phyloP scores from a whole-genome alignment of 2,797 vertebrate genomes.

The Nannoperca obscura region DNA sequence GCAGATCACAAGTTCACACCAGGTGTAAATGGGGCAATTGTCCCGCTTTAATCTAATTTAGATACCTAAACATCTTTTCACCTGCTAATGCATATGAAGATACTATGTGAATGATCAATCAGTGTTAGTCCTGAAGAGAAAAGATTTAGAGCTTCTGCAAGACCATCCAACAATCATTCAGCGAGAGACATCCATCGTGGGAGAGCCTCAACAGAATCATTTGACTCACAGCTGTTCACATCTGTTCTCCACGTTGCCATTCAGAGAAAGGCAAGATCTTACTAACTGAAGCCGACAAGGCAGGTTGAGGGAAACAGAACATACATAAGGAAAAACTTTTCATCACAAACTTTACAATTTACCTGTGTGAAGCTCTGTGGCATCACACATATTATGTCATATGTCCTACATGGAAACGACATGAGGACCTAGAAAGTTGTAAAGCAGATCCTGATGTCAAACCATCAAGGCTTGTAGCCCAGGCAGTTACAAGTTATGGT shows the following conservation, averaged over 20 bases:
- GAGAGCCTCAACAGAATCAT: constrained; percentile 2
- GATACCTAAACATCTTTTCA: not conserved
- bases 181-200: constrained; percentile 12
- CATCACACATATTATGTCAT: not conserved
- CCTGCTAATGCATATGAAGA: not conserved
- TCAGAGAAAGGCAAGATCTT: too few relatives aligned
- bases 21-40: too few relatives aligned
- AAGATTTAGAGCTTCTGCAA: not conserved
- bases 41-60: too few relatives aligned
- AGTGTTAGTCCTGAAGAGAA: not conserved
- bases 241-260: not conserved
- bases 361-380: not conserved
- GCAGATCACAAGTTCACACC: too few relatives aligned
- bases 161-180: not conserved
- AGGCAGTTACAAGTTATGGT: not conserved
- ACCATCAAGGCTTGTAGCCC: not conserved
- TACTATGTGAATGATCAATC: not conserved
- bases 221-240: constrained; percentile 29
- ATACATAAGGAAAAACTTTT: not conserved
- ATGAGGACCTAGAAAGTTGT: not conserved
- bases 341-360: not conserved
- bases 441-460: constrained; percentile 1
- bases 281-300: too few relatives aligned
- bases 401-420: not conserved
- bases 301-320: not conserved